Conservation (phyloP, 2,113 vertebrate species). For the Microcebus tavaratra region DNA sequence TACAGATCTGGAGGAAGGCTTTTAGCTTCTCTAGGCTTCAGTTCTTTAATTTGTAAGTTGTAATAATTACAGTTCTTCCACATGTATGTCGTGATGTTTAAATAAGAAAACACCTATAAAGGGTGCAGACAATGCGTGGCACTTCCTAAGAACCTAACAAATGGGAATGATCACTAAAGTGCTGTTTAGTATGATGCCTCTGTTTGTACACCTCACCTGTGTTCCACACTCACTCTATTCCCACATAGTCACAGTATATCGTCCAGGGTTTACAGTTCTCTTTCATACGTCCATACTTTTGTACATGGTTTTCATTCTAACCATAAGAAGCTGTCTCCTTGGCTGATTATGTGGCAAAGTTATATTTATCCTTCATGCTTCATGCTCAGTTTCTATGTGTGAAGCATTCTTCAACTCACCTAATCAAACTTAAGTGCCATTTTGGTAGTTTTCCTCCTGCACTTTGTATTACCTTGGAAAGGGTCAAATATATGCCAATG, state of each 20-base stretch:
- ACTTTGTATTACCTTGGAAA: background rate
- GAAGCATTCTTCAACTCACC: background rate
- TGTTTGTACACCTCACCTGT: background rate
- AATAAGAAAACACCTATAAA: background rate
- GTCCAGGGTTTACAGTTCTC: background rate
- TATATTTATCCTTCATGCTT: background rate
- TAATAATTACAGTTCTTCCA: background rate
- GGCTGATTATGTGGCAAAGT: background rate
- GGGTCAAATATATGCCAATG: background rate
- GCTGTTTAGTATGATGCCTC: background rate
- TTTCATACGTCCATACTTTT: background rate
- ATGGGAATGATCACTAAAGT: too few relatives aligned
- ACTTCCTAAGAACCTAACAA: background rate
- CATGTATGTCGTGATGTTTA: background rate
- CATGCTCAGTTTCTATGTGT: background rate
- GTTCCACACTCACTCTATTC: background rate
- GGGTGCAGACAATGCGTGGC: accelerated
- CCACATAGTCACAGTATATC: accelerated
- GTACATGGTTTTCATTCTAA: background rate
- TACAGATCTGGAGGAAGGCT: background rate
- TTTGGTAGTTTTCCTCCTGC: background rate
- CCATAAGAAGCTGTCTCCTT: background rate
- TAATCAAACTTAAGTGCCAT: background rate
- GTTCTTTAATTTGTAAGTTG: background rate
- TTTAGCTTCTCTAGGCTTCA: background rate